Evolutionary conservation across 2,113 vertebrate genomes (phyloP), one percentile per base, ranked within the genome.

Genomic region (Hyaena hyaena): DNA sequence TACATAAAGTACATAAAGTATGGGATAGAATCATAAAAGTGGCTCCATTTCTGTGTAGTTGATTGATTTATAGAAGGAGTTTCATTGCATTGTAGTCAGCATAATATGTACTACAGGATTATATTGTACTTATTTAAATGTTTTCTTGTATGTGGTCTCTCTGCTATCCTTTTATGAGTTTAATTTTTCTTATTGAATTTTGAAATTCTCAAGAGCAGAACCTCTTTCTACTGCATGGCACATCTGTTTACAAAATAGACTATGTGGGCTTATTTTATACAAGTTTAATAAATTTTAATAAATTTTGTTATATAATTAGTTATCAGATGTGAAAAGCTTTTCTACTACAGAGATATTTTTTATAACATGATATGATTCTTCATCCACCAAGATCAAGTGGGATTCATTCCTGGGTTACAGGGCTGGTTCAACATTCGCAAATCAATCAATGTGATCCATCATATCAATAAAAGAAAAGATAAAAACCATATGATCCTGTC

Each of bases 161-260:
- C 8, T 80, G 14, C 83, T 66, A 31, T 81, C 39, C 12, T 10
- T 81, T 53, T 76, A 61, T 35, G 14, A 69, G 76, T 69, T 90
- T 88, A 73, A 65, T 92, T 90, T 92, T 90, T 45, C 76, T 71
- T 69, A 86, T n/a, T 93, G 11, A 7, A 77, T 83, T 90, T 95
- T 43, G 15, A 66, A 89, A 90, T 73, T 95, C 79, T 93, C 24
- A 93, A 79, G 65, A 73, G 7, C 26, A 90, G 71, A 80, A 66
- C 0, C 9, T 88, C 9, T 79, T 97, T 95, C 16, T 77, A 45
- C 0, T 90, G 6, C 5, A 61, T n/a, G 9, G 5, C 4, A 76
- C 65, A 39, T 82, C 19, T 39, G 7, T 55, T 96, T 92, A 81
- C 14, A 68, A 48, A 69, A 61, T 50, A 89, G 63, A 69, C 10